A percentile compares a stretch with the other conserved stretches of the same genome.
Conservation (phyloP, 64 coral and sea anemone genomes). For the Montipora sp. region DNA sequence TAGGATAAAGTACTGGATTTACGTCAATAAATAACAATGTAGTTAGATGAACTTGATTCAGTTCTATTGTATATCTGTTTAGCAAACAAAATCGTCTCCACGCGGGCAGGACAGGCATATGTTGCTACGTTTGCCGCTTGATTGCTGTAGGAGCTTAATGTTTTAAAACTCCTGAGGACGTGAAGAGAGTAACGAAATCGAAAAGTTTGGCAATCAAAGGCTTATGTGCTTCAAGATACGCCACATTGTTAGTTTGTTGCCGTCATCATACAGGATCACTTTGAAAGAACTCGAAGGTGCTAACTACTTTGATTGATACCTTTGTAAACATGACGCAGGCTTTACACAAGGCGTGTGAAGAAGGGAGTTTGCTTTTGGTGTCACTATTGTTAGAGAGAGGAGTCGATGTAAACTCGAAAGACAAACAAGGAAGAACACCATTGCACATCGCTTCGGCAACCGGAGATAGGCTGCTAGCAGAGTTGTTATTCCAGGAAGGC, state of each 20-base stretch:
- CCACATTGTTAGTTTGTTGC: not conserved
- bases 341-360: constrained; percentile 62
- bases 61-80: constrained; percentile 9
- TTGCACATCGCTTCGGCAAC: constrained; percentile 65
- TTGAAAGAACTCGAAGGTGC: not conserved
- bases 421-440: constrained; percentile 68
- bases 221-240: not conserved
- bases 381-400: constrained; percentile 56
- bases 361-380: constrained; percentile 74
- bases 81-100: not conserved
- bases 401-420: constrained; percentile 62
- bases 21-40: constrained; percentile 44
- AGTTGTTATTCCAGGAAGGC: constrained; percentile 76
- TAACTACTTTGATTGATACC: constrained; percentile 2
- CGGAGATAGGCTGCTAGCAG: constrained; percentile 62
- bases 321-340: constrained; percentile 25
- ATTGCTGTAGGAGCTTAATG: not conserved
- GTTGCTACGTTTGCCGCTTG: not conserved
- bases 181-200: too few species aligned
- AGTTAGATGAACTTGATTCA: constrained; percentile 3
- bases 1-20: not conserved
- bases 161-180: not conserved
- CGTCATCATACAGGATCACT: not conserved
- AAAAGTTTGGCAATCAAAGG: not conserved
- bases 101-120: not conserved